These are phyloP conservation scores for Luperina testacea DNA, from an alignment of 2,888 invertebrate genomes.

Conservation along the genomic window DNA sequence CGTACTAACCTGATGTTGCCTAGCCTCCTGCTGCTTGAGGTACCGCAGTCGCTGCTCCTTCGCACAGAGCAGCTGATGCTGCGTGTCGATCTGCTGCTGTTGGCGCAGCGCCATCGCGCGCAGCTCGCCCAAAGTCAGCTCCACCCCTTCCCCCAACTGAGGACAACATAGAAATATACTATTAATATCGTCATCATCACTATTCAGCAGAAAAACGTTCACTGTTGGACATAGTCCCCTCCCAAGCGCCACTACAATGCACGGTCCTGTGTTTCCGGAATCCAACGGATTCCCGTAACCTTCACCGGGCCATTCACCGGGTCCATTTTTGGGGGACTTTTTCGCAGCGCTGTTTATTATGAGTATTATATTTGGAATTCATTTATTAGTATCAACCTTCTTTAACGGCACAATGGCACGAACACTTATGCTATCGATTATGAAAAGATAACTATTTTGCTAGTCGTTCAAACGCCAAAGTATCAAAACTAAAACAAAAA, in stretches of 20 bases:
- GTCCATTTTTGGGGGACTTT: background rate
- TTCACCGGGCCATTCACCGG: background rate
- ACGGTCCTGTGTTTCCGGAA: background rate
- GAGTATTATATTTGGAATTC: background rate
- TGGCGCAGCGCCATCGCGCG: slow-evolving; percentile 99
- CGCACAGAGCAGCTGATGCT: slow-evolving; percentile 97
- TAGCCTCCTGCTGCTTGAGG: slow-evolving; percentile 97
- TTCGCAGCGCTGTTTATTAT: background rate
- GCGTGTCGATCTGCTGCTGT: slow-evolving; percentile 99
- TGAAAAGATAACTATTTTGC: background rate
- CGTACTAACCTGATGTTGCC: slow-evolving; percentile 91
- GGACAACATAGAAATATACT: slow-evolving; percentile 76
- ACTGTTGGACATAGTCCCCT: background rate
- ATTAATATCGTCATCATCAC: slow-evolving; percentile 11
- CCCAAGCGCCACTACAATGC: too few species aligned
- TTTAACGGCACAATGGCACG: background rate
- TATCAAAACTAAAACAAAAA: background rate
- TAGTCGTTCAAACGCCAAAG: background rate
- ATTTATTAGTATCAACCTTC: background rate
- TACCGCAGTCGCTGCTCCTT: slow-evolving; percentile 98
- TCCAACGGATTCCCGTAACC: too few species aligned
- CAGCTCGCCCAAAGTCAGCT: slow-evolving; percentile 98
- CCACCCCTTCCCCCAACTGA: slow-evolving; percentile 97
- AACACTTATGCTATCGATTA: background rate
- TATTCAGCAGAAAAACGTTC: background rate